phyloP scores from a whole-genome alignment of 2,888 invertebrate species.

The Mantis religiosa region DNA sequence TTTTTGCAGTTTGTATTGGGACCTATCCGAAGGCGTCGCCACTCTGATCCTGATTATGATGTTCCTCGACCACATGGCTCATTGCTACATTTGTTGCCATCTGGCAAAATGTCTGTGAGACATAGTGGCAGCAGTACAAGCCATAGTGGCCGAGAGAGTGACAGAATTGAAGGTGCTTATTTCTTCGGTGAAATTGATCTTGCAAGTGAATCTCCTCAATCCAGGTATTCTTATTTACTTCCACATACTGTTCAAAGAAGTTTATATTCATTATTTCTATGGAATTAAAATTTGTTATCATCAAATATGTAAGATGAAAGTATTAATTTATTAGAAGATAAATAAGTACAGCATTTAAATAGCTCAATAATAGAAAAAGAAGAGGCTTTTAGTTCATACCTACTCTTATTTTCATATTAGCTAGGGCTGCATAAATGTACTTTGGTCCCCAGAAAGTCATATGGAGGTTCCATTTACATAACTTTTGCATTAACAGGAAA shows the following conservation, averaged over 20 bases:
- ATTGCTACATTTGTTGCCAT: conserved; percentile 31
- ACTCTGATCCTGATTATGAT: conserved; percentile 47
- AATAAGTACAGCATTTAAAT: no score
- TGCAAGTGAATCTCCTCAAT: background rate
- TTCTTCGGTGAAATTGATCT: conserved; percentile 39
- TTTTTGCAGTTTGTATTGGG: conserved; percentile 28
- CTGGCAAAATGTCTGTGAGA: background rate
- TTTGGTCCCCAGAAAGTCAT: no score
- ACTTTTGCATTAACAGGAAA: no score
- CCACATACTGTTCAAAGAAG: background rate
- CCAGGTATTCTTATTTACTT: background rate
- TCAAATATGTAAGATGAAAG: background rate
- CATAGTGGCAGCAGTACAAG: background rate
- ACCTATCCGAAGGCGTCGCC: conserved; percentile 29
- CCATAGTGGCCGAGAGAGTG: conserved; percentile 26
- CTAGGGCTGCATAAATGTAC: no score
- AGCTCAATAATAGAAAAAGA: no score
- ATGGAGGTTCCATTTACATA: no score
- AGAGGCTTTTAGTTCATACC: no score
- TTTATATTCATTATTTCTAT: no score
- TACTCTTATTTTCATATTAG: no score
- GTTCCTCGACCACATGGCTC: conserved; percentile 47
- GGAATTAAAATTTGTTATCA: no score
- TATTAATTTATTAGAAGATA: background rate
- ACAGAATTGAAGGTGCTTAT: conserved; percentile 40